Evolutionary conservation across 2,888 invertebrate species (phyloP).

Genomic region (Dastarcus helophoroides): DNA sequence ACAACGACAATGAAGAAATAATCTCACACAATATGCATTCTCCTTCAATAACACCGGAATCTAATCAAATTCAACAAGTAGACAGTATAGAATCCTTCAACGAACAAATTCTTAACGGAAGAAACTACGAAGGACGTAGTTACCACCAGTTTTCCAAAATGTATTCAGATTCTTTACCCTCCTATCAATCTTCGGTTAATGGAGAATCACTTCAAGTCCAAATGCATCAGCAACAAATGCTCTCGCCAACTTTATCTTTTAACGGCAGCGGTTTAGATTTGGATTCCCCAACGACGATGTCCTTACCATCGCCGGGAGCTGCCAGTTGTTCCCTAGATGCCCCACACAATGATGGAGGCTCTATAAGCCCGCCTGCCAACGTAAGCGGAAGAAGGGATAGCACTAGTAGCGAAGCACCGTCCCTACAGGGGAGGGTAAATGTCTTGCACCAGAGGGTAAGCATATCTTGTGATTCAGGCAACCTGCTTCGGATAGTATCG

Average conservation of each 20-base stretch:
- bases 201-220: constrained; percentile 45
- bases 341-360: constrained; percentile 45
- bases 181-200: constrained; percentile 31
- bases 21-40: constrained; percentile 59
- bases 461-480: constrained; percentile 11
- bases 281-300: constrained; percentile 68
- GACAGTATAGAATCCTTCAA: constrained; percentile 58
- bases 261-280: constrained; percentile 53
- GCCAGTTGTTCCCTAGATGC: constrained; percentile 60
- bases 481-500: neutral
- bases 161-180: constrained; percentile 32
- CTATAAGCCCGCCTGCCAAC: constrained; percentile 56
- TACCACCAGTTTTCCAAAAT: constrained; percentile 34
- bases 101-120: constrained; percentile 52
- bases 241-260: constrained; percentile 47
- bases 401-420: constrained; percentile 42
- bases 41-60: constrained; percentile 60
- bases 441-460: constrained; percentile 48
- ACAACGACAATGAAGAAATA: constrained; percentile 51
- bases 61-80: constrained; percentile 37
- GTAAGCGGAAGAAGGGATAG: constrained; percentile 56
- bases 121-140: constrained; percentile 30
- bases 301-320: constrained; percentile 69
- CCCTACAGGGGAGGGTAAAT: constrained; percentile 48
- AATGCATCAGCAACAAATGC: constrained; percentile 43